Conservation (phyloP, 2,797 vertebrate genomes). For the Okamejei kenojei region DNA sequence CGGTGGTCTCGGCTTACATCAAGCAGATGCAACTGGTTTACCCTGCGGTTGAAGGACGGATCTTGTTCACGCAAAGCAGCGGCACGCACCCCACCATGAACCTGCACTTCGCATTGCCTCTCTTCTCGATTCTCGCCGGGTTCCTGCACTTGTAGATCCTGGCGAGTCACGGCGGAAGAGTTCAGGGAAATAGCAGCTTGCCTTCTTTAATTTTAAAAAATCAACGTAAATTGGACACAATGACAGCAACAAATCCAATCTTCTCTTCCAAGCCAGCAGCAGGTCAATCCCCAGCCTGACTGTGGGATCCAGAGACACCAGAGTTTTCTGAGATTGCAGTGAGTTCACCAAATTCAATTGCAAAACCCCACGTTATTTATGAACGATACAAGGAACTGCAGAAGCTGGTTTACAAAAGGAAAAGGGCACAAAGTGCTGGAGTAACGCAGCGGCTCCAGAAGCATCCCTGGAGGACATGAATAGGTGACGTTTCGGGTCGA, state of each 20-base stretch:
- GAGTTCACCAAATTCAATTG: no score
- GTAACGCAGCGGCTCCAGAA: no score
- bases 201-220: no score
- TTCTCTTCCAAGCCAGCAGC: background rate
- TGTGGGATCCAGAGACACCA: no score
- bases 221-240: background rate
- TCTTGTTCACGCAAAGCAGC: slow-evolving; percentile 57
- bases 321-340: no score
- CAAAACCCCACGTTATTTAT: background rate
- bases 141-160: background rate
- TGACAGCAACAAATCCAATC: background rate
- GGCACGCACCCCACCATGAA: background rate
- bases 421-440: no score
- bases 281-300: background rate
- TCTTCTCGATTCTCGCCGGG: background rate
- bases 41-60: slow-evolving; percentile 74
- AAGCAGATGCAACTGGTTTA: slow-evolving; percentile 63
- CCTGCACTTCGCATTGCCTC: background rate
- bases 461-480: no score
- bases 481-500: no score
- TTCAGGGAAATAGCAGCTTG: background rate
- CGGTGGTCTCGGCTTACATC: slow-evolving; percentile 70
- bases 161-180: background rate
- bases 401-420: no score
- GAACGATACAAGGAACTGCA: no score